Evolutionary conservation across 2,888 invertebrate genomes (phyloP), one percentile per base, ranked within the genome.

Genomic region (Callyntrura guangdongensis): DNA sequence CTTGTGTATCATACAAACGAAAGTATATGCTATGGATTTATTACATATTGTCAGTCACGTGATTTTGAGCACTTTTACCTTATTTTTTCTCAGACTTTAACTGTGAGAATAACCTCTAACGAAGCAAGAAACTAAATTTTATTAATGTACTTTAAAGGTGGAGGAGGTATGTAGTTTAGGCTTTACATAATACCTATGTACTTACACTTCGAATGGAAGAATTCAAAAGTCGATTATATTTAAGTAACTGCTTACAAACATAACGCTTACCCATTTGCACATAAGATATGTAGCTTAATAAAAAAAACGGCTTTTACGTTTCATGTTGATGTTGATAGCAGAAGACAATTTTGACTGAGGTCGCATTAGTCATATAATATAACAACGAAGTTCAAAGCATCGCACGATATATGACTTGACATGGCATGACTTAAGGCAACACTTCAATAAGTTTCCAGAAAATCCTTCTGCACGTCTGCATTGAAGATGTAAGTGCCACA

Each of bases 21-120:
- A 61, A 4, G 36, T 36, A 36, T 36, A 36, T 36, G 6, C 3
- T 36, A 36, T 6, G 36, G 36, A 36, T 36, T 36, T 36, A 36
- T 36, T 36, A 36, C 36, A 36, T 36, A 36, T 36, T 36, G 36
- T 61, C 8, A 61, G 20, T n/a, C 61, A 61, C 61, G 8, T 25
- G 9, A 8, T n/a, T 25, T 59, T 17, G 22, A 25, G 22, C 22
- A 69, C 45, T 36, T 36, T 14, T 20, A n/a, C 45, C n/a, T n/a
- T 69, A 12, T 69, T 17, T 45, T 74, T 6, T 74, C 49, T 47
- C 49, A 22, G 47, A 20, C 22, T 11, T 74, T 74, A 72, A 88
- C 88, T 82, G 56, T 88, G 88, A 82, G 88, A 88, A 82, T 53
- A 81, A 88, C 82, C 88, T 88, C 45, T 49, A 87, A 64, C 5